phyloP scores from a whole-genome alignment of 1,140 invertebrate species.

The Cepaea nemoralis region DNA sequence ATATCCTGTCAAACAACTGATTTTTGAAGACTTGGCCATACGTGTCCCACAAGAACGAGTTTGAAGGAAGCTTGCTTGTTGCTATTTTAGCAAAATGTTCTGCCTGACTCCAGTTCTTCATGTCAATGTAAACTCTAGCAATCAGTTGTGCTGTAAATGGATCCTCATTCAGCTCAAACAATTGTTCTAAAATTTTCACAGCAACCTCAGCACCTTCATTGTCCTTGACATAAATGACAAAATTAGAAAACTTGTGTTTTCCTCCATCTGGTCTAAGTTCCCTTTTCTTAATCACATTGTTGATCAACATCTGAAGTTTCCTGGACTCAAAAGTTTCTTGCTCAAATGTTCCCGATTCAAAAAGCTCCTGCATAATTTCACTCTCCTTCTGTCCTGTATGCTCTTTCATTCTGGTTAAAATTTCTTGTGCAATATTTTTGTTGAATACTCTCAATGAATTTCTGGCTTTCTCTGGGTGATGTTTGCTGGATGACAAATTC shows the following conservation, averaged over 20 bases:
- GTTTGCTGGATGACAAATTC: slow-evolving; percentile 45
- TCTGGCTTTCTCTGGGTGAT: slow-evolving; percentile 32
- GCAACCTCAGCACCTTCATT: slow-evolving; percentile 46
- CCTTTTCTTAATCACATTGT: slow-evolving; percentile 47
- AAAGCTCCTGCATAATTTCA: slow-evolving; percentile 44
- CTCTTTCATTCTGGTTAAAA: slow-evolving; percentile 43
- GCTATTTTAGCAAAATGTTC: slow-evolving; percentile 46
- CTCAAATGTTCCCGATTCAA: slow-evolving; percentile 43
- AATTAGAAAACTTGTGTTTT: slow-evolving; percentile 47
- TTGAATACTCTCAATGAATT: slow-evolving; percentile 43
- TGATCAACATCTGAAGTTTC: slow-evolving; percentile 46
- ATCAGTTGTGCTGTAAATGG: slow-evolving; percentile 54
- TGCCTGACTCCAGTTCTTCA: slow-evolving; percentile 49
- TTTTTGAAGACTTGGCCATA: slow-evolving; percentile 51
- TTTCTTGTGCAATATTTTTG: slow-evolving; percentile 46
- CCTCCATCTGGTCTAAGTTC: slow-evolving; percentile 30
- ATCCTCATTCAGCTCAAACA: slow-evolving; percentile 47
- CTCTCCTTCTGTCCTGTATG: slow-evolving; percentile 34
- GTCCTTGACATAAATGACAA: slow-evolving; percentile 46
- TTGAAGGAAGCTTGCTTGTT: slow-evolving; percentile 42
- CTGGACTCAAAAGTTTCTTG: slow-evolving; percentile 27
- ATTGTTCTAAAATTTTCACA: slow-evolving; percentile 40
- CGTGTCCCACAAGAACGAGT: slow-evolving; percentile 55
- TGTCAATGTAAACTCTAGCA: slow-evolving; percentile 51
- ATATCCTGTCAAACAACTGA: slow-evolving; percentile 40